Percentiles rank a stretch among this genome's conserved stretches.
Evolutionary conservation across 2,113 vertebrate genomes (phyloP).

Genomic region (Rhizomys pruinosus): DNA sequence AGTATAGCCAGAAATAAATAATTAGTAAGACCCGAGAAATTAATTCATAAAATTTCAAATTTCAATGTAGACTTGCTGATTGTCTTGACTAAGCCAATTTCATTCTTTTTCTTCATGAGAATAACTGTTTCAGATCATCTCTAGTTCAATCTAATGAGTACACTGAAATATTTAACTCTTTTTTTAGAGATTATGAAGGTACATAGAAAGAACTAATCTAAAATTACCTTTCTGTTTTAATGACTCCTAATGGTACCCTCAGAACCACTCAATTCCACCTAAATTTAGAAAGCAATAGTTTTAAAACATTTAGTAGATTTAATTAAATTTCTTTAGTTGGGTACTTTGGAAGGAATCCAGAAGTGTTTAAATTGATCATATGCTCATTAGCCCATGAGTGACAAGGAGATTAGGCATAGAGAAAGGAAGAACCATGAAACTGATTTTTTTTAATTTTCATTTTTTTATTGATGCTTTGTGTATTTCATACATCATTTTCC

Average conservation of each 20-base stretch:
- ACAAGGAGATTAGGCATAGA: not conserved
- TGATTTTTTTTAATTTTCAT: no score
- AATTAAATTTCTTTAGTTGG: not conserved
- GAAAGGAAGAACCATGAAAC: not conserved
- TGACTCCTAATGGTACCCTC: not conserved
- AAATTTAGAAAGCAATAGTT: not conserved
- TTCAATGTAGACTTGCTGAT: slow-evolving; percentile 22
- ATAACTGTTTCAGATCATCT: not conserved
- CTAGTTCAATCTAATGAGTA: not conserved
- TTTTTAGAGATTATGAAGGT: not conserved
- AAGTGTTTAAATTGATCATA: slow-evolving; percentile 11
- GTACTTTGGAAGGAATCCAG: not conserved
- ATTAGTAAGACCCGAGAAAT: no score
- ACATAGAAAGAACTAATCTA: not conserved
- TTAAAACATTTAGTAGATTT: not conserved
- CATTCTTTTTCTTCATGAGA: not conserved
- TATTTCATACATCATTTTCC: no score
- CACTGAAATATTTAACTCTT: not conserved
- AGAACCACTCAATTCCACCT: not conserved
- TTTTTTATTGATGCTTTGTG: no score
- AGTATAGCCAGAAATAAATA: no score
- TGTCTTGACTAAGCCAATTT: no score
- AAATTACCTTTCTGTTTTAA: not conserved
- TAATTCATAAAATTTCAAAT: slow-evolving; percentile 15
- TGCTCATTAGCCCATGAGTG: not conserved